These are phyloP conservation scores for Sparidentex hasta DNA, from an alignment of 2,797 vertebrate species.

Conservation along the genomic window DNA sequence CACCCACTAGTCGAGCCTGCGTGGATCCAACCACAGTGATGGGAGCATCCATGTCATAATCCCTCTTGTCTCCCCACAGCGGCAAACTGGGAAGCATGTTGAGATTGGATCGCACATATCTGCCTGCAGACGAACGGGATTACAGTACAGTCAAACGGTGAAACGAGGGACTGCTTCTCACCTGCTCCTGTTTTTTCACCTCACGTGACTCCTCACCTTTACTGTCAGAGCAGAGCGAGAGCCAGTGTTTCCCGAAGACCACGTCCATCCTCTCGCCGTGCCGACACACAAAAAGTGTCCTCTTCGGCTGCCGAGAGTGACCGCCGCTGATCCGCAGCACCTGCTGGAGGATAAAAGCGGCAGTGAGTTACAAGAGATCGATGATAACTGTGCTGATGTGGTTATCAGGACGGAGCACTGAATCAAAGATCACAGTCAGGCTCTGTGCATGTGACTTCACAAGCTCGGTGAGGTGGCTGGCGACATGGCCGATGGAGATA, in stretches of 20 bases:
- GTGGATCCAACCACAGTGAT: slow-evolving; percentile 96
- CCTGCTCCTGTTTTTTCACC: neutral
- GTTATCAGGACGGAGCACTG: no score
- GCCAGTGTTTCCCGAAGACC: slow-evolving; percentile 97
- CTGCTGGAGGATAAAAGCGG: slow-evolving; percentile 71
- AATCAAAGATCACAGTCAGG: no score
- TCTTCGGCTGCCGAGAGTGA: slow-evolving; percentile 88
- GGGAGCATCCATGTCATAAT: slow-evolving; percentile 94
- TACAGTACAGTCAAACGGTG: neutral
- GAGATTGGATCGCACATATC: slow-evolving; percentile 94
- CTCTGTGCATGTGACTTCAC: no score
- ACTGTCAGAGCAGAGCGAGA: slow-evolving; percentile 95
- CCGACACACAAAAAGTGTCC: slow-evolving; percentile 93
- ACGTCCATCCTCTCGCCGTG: slow-evolving; percentile 98
- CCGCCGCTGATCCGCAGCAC: slow-evolving; percentile 87
- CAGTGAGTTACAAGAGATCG: no score
- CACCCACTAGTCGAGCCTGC: slow-evolving; percentile 93
- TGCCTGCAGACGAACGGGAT: slow-evolving; percentile 79
- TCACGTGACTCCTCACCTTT: slow-evolving; percentile 89
- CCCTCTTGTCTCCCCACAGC: slow-evolving; percentile 90
- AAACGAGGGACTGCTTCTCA: neutral
- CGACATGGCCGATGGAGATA: no score
- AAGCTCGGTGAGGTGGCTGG: no score
- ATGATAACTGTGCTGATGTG: no score
- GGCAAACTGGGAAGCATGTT: slow-evolving; percentile 95